Base-by-base conservation (phyloP, 2,113 vertebrate species). In the Lepus timidus region DNA sequence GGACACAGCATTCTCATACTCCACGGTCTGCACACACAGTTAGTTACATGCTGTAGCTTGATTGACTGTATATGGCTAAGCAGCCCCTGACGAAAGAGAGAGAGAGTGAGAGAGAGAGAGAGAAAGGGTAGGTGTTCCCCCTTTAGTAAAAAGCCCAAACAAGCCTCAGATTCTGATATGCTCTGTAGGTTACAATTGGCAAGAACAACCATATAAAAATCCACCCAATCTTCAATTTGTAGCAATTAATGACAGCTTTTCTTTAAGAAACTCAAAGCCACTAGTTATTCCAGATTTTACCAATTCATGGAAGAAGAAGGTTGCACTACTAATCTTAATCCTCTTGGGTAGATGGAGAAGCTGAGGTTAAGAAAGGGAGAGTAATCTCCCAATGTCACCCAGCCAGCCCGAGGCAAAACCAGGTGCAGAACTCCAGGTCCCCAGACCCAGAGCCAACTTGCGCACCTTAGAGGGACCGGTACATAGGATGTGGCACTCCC, bases 181-280 rank as follows among this genome's bases (percentile, higher is more conserved):
- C 14, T 33, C 8, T 17, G 4, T 90, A 62, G 31, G 74, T 93
- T 64, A 62, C 12, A 71, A 52, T 1, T 52, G 75, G 51, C 73
- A 71, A n/a, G 5, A 90, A 12, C n/a, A 88, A 25, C 16, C 16
- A 2, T 29, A 25, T 33, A 25, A 86, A 27, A 16, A 81, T 23
- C 29, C 12, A 51, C 55, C n/a, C 31, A 33, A 44, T 1, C 39
- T 29, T 70, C 23, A 62, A 85, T 64, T 8, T 70, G 17, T 33
- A 85, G 22, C 49, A 80, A 93, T n/a, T 78, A n/a, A 93, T 73
- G 82, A 64, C n/a, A 36, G 19, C 2, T 80, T 86, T 94, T 67
- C 68, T 88, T 58, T n/a, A 80, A 92, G 82, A 91, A 91, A 58
- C 31, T 76, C 61, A 82, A 55, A 85, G 52, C 3, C 64, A 62